These are phyloP conservation scores for Blastobasis lacticolella DNA, from an alignment of 2,888 invertebrate genomes.

Conservation along the genomic window DNA sequence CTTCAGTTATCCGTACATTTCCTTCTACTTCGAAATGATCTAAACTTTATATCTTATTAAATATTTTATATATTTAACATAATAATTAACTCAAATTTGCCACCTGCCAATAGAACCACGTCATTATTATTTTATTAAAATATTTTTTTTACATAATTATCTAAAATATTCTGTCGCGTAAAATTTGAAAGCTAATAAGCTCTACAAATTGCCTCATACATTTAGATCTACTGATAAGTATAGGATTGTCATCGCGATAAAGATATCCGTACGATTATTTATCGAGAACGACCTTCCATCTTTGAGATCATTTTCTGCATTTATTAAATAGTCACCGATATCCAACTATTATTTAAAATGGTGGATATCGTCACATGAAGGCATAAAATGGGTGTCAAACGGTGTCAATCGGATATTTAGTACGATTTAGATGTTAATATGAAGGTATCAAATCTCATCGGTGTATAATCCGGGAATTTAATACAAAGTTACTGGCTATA, in stretches of 20 bases:
- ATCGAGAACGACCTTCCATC: neutral
- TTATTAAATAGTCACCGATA: slow-evolving; percentile 22
- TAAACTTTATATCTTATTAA: no score
- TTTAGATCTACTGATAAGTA: neutral
- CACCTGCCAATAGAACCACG: no score
- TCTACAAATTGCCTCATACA: no score
- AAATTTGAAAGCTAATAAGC: no score
- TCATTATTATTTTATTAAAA: no score
- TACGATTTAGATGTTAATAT: slow-evolving; percentile 53
- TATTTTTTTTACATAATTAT: no score
- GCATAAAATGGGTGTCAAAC: slow-evolving; percentile 28
- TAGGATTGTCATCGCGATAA: neutral
- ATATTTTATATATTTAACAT: no score
- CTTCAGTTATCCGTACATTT: no score
- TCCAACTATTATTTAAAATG: slow-evolving; percentile 12
- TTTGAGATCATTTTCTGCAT: neutral
- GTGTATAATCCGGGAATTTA: slow-evolving; percentile 43
- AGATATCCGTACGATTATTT: neutral
- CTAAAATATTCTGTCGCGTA: no score
- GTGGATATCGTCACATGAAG: no score
- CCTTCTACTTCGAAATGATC: no score
- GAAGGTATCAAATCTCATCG: slow-evolving; percentile 44
- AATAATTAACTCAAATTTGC: no score
- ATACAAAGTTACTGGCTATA: slow-evolving; percentile 45
- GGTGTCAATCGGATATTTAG: slow-evolving; percentile 34